Conservation (phyloP, 2,888 invertebrate genomes). For the Stenchaetothrips biformis region DNA sequence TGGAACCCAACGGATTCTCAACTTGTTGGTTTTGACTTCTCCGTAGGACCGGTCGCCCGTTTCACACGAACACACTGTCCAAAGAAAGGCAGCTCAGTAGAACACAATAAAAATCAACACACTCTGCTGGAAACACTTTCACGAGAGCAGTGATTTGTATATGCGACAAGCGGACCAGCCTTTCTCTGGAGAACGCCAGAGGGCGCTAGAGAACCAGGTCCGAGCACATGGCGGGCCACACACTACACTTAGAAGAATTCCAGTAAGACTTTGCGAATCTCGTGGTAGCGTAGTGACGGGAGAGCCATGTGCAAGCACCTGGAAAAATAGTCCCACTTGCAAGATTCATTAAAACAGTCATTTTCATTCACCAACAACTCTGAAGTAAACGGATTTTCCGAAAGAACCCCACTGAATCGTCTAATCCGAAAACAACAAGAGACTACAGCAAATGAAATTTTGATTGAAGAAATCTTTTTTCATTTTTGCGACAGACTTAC, state of each 20-base stretch:
- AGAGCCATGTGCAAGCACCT: too few species aligned
- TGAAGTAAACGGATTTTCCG: background rate
- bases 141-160: background rate
- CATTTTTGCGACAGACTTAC: background rate
- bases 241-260: too few species aligned
- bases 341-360: too few species aligned
- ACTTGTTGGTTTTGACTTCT: too few species aligned
- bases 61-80: background rate
- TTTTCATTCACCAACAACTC: background rate
- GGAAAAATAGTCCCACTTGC: too few species aligned
- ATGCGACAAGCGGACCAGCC: background rate
- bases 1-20: too few species aligned
- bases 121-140: background rate
- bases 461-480: background rate
- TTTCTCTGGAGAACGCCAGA: constrained; percentile 2
- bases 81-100: constrained; percentile 5
- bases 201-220: constrained; percentile 6
- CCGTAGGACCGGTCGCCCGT: too few species aligned
- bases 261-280: too few species aligned
- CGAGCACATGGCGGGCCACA: constrained; percentile 31
- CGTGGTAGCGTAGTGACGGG: too few species aligned
- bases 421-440: background rate
- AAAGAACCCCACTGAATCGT: background rate
- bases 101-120: background rate
- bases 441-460: background rate